These are phyloP conservation scores for Chrysochloris asiatica DNA, from an alignment of 2,113 vertebrate genomes.

Conservation along the genomic window DNA sequence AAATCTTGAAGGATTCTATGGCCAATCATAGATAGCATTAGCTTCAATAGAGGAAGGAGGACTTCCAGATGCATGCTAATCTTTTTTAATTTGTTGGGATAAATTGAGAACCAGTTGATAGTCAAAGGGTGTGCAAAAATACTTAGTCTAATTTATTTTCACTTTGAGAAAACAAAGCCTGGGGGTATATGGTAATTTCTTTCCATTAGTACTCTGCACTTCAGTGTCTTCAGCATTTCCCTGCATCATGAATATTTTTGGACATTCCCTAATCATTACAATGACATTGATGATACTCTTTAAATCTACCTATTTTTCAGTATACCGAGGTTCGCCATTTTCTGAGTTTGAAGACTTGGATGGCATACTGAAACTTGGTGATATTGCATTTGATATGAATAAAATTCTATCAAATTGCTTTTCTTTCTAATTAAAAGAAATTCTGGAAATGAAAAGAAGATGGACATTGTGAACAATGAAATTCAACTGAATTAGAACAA, in stretches of 20 bases:
- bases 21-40: not conserved
- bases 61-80: not conserved
- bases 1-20: too few species aligned
- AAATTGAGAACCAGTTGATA: not conserved
- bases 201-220: not conserved
- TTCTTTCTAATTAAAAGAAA: slow-evolving; percentile 31
- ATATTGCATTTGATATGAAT: not conserved
- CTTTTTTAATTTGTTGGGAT: not conserved
- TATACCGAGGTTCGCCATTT: not conserved
- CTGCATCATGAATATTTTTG: not conserved
- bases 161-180: not conserved
- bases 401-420: not conserved
- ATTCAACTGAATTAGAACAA: not conserved
- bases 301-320: not conserved
- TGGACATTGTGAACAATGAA: not conserved
- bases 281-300: not conserved
- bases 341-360: not conserved
- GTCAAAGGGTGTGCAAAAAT: not conserved
- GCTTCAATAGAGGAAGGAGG: not conserved
- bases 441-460: not conserved
- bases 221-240: too few species aligned
- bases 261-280: not conserved
- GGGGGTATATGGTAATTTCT: not conserved
- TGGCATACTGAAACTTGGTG: not conserved
- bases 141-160: not conserved